Evolutionary conservation across 2,888 invertebrate species (phyloP), one percentile per base, ranked within the genome.

Genomic region (Neria commutata): DNA sequence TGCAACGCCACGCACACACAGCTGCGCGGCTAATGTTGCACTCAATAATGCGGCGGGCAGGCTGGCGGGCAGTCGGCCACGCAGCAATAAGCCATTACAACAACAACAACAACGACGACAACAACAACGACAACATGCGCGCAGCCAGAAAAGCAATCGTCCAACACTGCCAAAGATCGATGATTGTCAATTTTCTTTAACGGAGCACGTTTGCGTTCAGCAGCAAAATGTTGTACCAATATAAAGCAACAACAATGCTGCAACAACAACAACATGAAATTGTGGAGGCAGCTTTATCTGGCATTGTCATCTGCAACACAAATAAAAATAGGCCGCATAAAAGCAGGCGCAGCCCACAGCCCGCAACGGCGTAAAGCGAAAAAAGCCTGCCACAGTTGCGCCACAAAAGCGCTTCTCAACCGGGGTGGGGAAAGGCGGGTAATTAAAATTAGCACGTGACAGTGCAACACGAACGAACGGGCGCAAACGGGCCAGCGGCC

Each of bases 131-230:
- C n/a, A n/a, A n/a, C n/a, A n/a, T n/a, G n/a, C 29, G 29, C 29
- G 6, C 29, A 8, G 29, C 29, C 29, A 8, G 29, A 14, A 6
- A 37, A 8, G 37, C 37, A 42, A 42, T 42, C 48, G 19, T 26
- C 25, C 48, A 29, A 21, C 16, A n/a, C n/a, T 3, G 19, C 25
- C 17, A 56, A 63, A 68, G 68, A 69, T 68, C 67, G 72, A 74
- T 73, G 77, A 77, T 77, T 75, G 76, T 75, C 76, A 75, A 76
- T 73, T 74, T 75, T 63, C 66, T 58, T 48, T 60, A 54, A 37
- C 46, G n/a, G 54, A 11, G 17, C 46, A 33, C 33, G 33, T 10
- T 11, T 46, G 46, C 46, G 46, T 33, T 33, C 33, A n/a, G n/a
- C n/a, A 46, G 34, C 33, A 63, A 58, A 54, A 50, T 50, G 50